Evolutionary conservation across 2,888 invertebrate species (phyloP), one percentile per base, ranked within the genome.

Genomic region (Chrysolina americana): DNA sequence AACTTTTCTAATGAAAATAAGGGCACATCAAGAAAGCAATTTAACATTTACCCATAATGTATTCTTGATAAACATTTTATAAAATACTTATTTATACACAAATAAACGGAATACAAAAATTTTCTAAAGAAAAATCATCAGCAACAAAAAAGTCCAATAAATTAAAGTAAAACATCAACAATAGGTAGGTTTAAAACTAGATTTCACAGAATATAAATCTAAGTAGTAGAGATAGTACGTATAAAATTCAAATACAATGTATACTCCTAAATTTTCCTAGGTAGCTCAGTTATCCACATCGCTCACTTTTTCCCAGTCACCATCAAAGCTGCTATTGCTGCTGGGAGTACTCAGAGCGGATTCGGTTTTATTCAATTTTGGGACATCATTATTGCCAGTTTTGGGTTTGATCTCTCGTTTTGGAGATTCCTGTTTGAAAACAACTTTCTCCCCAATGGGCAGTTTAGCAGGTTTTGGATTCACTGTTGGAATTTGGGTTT

Each of bases 301-400:
- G 70, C 83, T 85, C 73, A 88, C 85, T 83, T 88, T 88, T 80
- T 88, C 89, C 89, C 89, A 89, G 76, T 89, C 89, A 50, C 88
- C 89, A 79, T 89, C 89, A 6, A 87, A 86, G 79, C 86, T 87
- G 74, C 85, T 86, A 75, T 81, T 85, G 71, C 86, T 87, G 75
- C 85, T 86, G 13, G 82, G 79, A 21, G 84, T 83, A 63, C 84
- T 86, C 50, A 78, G 79, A 21, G 83, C 80, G 2, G 86, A 84
- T 71, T 83, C 84, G 11, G 79, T 80, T 81, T 86, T 85, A 59
- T 77, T 82, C 65, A 83, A 79, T 77, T 82, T 81, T 73, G 83
- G 19, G 21, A 50, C 53, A 77, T 75, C 77, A 74, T 72, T 78
- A 19, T 70, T 65, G 47, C 68, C 78, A 73, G 68, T 78, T 71